Evolutionary conservation across 2,888 invertebrate species (phyloP).

Genomic region (Sarcophaga caerulescens): DNA sequence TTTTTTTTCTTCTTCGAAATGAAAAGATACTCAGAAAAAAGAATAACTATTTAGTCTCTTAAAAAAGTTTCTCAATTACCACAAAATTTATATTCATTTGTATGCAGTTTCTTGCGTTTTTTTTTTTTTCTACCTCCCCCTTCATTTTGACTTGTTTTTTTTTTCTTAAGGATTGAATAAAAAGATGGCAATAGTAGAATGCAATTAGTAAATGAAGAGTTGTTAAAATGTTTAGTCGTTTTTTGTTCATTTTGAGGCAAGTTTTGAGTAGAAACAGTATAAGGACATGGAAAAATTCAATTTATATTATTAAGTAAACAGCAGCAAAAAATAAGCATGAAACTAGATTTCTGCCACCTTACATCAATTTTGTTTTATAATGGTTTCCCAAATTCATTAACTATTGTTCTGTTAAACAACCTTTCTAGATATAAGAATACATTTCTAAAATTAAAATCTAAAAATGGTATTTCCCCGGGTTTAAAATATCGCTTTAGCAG

Average conservation of each 20-base stretch:
- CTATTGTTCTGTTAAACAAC: too few species aligned
- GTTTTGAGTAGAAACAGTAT: not conserved
- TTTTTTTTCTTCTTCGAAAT: not conserved
- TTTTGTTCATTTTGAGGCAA: not conserved
- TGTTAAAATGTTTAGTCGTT: slow-evolving; percentile 25
- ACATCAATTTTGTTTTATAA: too few species aligned
- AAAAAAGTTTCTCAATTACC: slow-evolving; percentile 61
- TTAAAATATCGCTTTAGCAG: too few species aligned
- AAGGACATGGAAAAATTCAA: too few species aligned
- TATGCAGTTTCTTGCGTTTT: slow-evolving; percentile 34
- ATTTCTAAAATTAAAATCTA: too few species aligned
- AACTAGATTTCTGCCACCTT: too few species aligned
- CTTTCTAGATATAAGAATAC: too few species aligned
- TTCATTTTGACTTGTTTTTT: slow-evolving; percentile 16
- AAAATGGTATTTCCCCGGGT: too few species aligned
- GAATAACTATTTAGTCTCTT: slow-evolving; percentile 31
- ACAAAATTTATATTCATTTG: slow-evolving; percentile 57
- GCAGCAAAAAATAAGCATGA: not conserved
- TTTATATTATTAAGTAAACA: not conserved
- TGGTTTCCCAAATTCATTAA: too few species aligned
- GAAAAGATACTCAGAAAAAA: not conserved
- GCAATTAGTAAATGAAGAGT: slow-evolving; percentile 59
- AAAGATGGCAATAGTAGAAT: slow-evolving; percentile 45
- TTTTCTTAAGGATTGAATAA: not conserved
- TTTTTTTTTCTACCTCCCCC: not conserved